Base-by-base conservation (phyloP, 1,140 invertebrate species). In the Stratiolaelaps scimitus region DNA sequence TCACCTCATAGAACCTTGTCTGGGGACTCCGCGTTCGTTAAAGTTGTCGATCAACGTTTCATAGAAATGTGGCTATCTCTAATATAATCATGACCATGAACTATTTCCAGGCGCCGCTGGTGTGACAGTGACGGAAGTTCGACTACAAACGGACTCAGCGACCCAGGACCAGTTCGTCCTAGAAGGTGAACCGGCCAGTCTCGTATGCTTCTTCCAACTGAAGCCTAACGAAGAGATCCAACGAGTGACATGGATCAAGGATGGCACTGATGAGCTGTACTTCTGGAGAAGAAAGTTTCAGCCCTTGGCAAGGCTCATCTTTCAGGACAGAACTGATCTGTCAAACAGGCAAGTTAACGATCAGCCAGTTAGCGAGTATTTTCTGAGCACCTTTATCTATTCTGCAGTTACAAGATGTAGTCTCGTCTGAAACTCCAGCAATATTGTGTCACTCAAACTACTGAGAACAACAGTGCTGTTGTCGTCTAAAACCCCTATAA, bases 291-390 rank as follows among this genome's bases (percentile, higher is more conserved):
- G 53, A 60, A 60, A 60, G 53, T 60, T 60, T 34, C 53, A 60
- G 53, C 53, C 53, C 26, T 34, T 60, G 23, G 53, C 53, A 26
- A 17, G 53, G 53, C 53, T 60, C 53, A 15, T 60, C 53, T 60
- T 60, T 60, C 53, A 60, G 53, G 53, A 60, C 53, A 60, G 53
- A 60, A 60, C 53, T 60, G 53, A 60, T 26, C 53, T 60, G 53
- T 60, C 34, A 34, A 60, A 60, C 53, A 60, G 53, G 53, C 26
- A 34, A 40, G 10, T 40, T 10, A n/a, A n/a, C n/a, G n/a, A n/a
- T n/a, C n/a, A n/a, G n/a, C n/a, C n/a, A n/a, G n/a, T n/a, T n/a
- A n/a, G n/a, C n/a, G n/a, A n/a, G n/a, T n/a, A n/a, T n/a, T n/a
- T n/a, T n/a, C n/a, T n/a, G n/a, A n/a, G n/a, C n/a, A n/a, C n/a